Evolutionary conservation across 2,113 vertebrate genomes (phyloP), one percentile per base, ranked within the genome.

Genomic region (Odontophorus gujanensis): DNA sequence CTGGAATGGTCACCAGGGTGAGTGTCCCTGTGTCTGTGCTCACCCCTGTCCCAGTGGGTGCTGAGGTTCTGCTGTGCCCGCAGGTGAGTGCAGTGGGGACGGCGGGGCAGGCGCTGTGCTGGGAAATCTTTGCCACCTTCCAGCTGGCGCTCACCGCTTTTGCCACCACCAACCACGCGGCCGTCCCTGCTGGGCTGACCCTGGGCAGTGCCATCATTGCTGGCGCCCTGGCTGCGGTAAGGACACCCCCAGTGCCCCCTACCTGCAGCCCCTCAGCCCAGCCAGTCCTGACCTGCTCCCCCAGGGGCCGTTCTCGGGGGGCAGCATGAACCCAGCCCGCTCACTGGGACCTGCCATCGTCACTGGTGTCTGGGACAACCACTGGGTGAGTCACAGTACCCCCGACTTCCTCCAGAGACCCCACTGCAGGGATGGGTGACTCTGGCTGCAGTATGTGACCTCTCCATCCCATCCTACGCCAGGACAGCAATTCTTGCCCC

Each of bases 61-160:
- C 81, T 90, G 74, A 90, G 38, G 21, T 14, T 5, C 3, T 26
- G 42, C 59, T 21, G 21, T 73, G 7, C 5, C 21, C 13, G 7
- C 93, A 98, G 98, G 98, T 98, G 45, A 98, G 97, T 18, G 42
- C 92, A 2, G 97, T 91, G 12, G 67, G 97, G 77, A 98, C 98
- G 3, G 97, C 97, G 4, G 98, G 97, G 18, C 98, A 98, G 80
- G 98, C 98, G 34, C 81, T 98, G 81, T 98, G 91, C 16, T 96
- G 98, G 81, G 98, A 99, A 96, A 85, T 96, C 6, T 97, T 98
- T 6, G 98, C 97, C 95, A 98, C 98, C 85, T 99, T 99, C 97
- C 98, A 98, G 90, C 92, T 98, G 96, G 98, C 98, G 7, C 97
- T 99, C 92, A 97, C 98, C 2, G 75, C 98, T 34, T 98, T 98